Evolutionary conservation across 2,113 vertebrate species (phyloP).

Genomic region (Boleophthalmus pectinirostris): DNA sequence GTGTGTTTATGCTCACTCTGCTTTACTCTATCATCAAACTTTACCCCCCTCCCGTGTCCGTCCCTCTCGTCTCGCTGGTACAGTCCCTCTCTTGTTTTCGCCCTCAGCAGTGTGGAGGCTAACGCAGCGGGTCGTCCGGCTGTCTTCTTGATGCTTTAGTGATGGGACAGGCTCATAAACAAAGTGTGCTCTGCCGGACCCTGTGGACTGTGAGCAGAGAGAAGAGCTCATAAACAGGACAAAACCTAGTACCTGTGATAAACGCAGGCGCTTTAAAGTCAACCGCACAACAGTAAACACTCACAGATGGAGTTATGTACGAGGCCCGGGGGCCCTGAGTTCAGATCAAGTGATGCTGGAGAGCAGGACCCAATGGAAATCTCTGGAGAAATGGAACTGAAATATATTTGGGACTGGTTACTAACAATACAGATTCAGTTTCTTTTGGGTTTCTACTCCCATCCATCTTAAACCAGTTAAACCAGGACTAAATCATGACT

Average conservation of each 20-base stretch:
- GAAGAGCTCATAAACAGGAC: slow-evolving; percentile 19
- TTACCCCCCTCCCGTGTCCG: background rate
- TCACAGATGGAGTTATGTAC: slow-evolving; percentile 21
- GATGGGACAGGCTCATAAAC: slow-evolving; percentile 52
- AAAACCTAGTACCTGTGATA: slow-evolving; percentile 29
- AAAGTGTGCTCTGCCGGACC: slow-evolving; percentile 20
- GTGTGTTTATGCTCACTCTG: background rate
- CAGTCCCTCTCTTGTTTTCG: slow-evolving; percentile 37
- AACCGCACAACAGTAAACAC: background rate
- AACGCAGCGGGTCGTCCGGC: slow-evolving; percentile 43
- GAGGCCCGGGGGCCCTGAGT: background rate
- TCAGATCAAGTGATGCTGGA: background rate
- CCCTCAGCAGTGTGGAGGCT: slow-evolving; percentile 31
- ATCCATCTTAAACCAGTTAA: background rate
- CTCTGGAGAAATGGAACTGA: background rate
- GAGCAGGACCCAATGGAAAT: background rate
- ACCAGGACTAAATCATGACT: no score
- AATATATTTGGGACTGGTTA: background rate
- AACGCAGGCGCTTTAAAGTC: slow-evolving; percentile 13
- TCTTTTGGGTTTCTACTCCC: background rate
- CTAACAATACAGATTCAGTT: background rate
- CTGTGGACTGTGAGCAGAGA: slow-evolving; percentile 4
- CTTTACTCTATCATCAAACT: background rate
- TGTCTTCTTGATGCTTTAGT: slow-evolving; percentile 41
- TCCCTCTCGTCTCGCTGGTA: slow-evolving; percentile 14